These are phyloP conservation scores for Cliona cf. orientalis DNA, from an alignment of 37 sponge, comb jelly and placozoan genomes.

Conservation along the genomic window DNA sequence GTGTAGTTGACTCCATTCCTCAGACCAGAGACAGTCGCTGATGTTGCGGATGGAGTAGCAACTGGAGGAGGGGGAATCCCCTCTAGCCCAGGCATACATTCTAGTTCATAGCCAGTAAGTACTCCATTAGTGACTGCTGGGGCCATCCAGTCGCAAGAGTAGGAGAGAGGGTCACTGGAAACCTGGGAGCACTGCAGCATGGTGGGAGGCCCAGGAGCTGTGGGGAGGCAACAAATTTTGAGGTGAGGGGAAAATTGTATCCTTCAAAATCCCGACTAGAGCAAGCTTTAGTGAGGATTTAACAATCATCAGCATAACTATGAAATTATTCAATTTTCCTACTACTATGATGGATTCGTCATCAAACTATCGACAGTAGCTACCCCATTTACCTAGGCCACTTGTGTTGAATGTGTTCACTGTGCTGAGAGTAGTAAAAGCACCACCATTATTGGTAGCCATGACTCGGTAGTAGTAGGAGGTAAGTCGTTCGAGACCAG, in stretches of 20 bases:
- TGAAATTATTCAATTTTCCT: too few relatives aligned
- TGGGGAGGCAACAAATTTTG: too few relatives aligned
- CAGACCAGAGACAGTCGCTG: neutral
- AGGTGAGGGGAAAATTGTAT: too few relatives aligned
- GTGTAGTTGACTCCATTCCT: neutral
- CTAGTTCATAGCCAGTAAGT: neutral
- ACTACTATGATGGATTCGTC: too few relatives aligned
- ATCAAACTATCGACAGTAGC: too few relatives aligned
- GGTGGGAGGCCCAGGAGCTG: conserved; percentile 20
- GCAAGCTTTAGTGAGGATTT: too few relatives aligned
- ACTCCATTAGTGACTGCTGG: neutral
- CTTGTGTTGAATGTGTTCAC: conserved; percentile 19
- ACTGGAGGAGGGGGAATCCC: neutral
- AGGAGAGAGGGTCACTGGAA: neutral
- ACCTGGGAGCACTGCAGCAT: neutral
- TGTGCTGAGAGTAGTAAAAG: neutral
- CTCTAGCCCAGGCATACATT: neutral
- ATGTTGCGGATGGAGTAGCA: neutral
- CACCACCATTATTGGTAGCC: conserved; percentile 35
- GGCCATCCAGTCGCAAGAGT: conserved; percentile 13
- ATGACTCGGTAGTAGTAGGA: conserved; percentile 34
- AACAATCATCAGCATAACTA: too few relatives aligned
- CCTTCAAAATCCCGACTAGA: too few relatives aligned
- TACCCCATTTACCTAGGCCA: conserved; percentile 3
- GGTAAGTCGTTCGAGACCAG: conserved; percentile 19